A percentile compares a stretch with the other conserved stretches of the same genome.
These are phyloP conservation scores for Leptestheria dahalacensis DNA, from an alignment of 1,140 invertebrate species.

Conservation along the genomic window DNA sequence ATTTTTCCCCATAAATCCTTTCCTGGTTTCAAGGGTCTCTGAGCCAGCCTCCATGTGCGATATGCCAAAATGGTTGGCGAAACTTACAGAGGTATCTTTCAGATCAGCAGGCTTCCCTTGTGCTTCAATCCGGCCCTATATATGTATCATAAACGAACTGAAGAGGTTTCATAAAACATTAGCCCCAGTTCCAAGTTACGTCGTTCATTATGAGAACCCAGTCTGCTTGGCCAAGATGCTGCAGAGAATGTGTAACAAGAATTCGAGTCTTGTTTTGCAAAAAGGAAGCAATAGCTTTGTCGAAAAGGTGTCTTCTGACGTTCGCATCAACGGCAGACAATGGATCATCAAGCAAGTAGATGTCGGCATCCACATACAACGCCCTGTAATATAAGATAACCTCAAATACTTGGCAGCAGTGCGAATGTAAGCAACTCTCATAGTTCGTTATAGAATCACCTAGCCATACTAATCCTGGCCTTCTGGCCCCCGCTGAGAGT, in stretches of 20 bases:
- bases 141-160: background rate
- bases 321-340: conserved; percentile 59
- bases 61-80: too few species aligned
- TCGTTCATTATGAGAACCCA: conserved; percentile 59
- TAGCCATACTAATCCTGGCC: conserved; percentile 70
- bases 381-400: too few species aligned
- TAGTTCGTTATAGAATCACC: conserved; percentile 23
- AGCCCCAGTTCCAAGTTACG: conserved; percentile 32
- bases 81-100: too few species aligned
- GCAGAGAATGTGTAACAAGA: conserved; percentile 74
- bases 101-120: conserved; percentile 15
- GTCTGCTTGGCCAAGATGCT: conserved; percentile 58
- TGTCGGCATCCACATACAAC: conserved; percentile 60
- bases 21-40: too few species aligned
- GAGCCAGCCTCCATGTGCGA: too few species aligned
- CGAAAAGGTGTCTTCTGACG: conserved; percentile 49
- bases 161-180: background rate
- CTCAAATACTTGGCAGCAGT: background rate
- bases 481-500: conserved; percentile 79
- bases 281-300: conserved; percentile 48
- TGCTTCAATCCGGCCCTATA: conserved; percentile 5
- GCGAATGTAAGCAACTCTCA: background rate
- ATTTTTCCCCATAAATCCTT: too few species aligned
- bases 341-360: conserved; percentile 72
- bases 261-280: conserved; percentile 54